phyloP scores from a whole-genome alignment of 1,140 invertebrate genomes.

The Drosophila seguyi region DNA sequence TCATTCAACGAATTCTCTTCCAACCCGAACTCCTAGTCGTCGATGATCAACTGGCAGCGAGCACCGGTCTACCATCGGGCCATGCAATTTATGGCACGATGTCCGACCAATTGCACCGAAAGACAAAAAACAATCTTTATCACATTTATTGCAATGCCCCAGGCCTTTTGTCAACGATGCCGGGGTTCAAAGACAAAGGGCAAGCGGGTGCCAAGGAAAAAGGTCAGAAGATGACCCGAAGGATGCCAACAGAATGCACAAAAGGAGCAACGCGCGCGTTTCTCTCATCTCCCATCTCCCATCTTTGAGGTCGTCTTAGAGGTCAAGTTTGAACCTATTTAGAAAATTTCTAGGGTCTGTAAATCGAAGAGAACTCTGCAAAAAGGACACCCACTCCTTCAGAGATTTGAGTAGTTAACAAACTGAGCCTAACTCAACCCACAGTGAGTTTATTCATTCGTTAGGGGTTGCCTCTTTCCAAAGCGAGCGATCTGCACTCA shows the following conservation, averaged over 20 bases:
- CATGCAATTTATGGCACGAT: conserved; percentile 67
- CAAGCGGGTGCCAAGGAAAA: conserved; percentile 70
- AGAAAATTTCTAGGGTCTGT: conserved; percentile 18
- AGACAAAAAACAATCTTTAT: conserved; percentile 78
- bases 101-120: conserved; percentile 61
- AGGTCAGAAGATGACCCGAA: conserved; percentile 65
- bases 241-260: conserved; percentile 40
- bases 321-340: conserved; percentile 67
- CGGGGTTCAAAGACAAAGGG: conserved; percentile 46
- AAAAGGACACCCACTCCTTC: neutral
- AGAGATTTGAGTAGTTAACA: conserved; percentile 16
- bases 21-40: conserved; percentile 22
- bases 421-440: conserved; percentile 11
- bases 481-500: neutral
- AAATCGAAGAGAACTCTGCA: conserved; percentile 2
- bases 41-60: conserved; percentile 43
- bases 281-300: conserved; percentile 15
- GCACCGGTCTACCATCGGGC: conserved; percentile 40
- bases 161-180: conserved; percentile 61
- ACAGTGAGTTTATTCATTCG: neutral
- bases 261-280: conserved; percentile 70
- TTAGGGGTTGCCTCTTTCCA: conserved; percentile 12
- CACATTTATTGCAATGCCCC: conserved; percentile 79
- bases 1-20: conserved; percentile 68
- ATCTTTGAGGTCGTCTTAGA: conserved; percentile 77